Evolutionary conservation across 2,888 invertebrate species (phyloP).

Genomic region (Pyrgus malvae): DNA sequence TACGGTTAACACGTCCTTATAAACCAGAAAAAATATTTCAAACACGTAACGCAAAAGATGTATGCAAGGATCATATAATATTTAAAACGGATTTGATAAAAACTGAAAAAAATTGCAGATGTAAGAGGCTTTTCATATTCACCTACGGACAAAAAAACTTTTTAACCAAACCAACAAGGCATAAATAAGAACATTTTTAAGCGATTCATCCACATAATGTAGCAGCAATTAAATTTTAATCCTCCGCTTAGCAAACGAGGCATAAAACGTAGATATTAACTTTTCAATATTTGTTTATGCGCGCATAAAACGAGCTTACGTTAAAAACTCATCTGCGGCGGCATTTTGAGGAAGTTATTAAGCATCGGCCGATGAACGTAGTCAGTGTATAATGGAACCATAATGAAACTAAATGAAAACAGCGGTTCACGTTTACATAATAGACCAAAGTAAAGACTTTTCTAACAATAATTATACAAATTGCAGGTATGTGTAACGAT

Average conservation of each 20-base stretch:
- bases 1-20: too few species aligned
- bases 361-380: constrained; percentile 35
- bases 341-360: constrained; percentile 27
- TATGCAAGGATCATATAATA: too few species aligned
- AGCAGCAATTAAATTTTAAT: constrained; percentile 11
- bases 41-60: too few species aligned
- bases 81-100: too few species aligned
- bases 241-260: constrained; percentile 12
- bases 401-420: constrained; percentile 42
- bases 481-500: too few species aligned
- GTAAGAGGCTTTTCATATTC: too few species aligned
- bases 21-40: too few species aligned
- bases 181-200: neutral
- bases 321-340: constrained; percentile 26
- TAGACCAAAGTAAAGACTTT: constrained; percentile 40
- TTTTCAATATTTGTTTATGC: constrained; percentile 24
- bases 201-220: constrained; percentile 1
- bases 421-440: constrained; percentile 39
- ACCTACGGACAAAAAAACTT: too few species aligned
- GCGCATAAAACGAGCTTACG: constrained; percentile 24
- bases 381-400: constrained; percentile 39
- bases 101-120: too few species aligned
- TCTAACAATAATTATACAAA: constrained; percentile 37
- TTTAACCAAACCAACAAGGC: too few species aligned
- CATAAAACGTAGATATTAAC: constrained; percentile 22